These are phyloP conservation scores for Tolypeutes matacus DNA, from an alignment of 2,797 vertebrate species.

Conservation along the genomic window DNA sequence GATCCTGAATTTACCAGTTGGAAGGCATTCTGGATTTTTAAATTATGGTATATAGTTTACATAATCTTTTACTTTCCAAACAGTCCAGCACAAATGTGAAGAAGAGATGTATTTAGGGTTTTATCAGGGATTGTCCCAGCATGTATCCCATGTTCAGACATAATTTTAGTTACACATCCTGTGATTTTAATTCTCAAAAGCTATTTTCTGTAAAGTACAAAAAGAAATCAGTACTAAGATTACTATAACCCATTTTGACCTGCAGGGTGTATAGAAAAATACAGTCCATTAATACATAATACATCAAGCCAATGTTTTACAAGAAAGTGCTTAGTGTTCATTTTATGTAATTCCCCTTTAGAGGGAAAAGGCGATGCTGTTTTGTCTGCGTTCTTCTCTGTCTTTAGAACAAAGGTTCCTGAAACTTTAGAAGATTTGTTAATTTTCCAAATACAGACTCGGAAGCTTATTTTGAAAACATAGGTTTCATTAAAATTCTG, in stretches of 20 bases:
- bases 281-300: not conserved
- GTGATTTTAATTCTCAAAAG: constrained; percentile 51
- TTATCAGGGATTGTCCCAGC: not conserved
- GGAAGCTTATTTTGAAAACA: constrained; percentile 3
- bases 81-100: not conserved
- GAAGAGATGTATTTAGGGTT: not conserved
- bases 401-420: constrained; percentile 2
- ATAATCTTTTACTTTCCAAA: not conserved
- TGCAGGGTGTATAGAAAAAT: not conserved
- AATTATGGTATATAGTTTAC: not conserved
- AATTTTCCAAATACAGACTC: not conserved
- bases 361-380: not conserved
- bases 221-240: constrained; percentile 35
- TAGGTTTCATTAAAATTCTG: not conserved
- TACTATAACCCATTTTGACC: constrained; percentile 61
- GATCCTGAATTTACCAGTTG: not conserved
- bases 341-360: constrained; percentile 41
- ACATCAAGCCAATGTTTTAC: not conserved
- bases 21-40: not conserved
- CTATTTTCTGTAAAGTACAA: constrained; percentile 49
- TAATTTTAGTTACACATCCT: constrained; percentile 49
- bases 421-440: not conserved
- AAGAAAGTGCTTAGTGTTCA: constrained; percentile 48
- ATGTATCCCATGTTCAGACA: not conserved
- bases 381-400: not conserved